These are phyloP conservation scores for Archocentrus centrarchus DNA, from an alignment of 2,113 vertebrate genomes.

Conservation along the genomic window DNA sequence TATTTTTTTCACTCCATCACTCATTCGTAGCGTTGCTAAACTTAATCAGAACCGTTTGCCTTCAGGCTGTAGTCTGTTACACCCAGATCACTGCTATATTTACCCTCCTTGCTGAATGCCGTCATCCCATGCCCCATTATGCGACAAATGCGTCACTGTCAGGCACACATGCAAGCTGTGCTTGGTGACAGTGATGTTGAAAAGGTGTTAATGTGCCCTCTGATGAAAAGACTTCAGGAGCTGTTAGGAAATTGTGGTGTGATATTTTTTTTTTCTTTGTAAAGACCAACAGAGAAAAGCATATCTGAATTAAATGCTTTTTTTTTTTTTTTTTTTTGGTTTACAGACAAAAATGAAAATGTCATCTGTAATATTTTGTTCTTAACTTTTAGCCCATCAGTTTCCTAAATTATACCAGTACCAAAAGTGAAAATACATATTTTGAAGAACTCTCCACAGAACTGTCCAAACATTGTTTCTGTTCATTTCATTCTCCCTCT, in stretches of 20 bases:
- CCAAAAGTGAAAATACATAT: background rate
- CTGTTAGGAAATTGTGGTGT: conserved; percentile 14
- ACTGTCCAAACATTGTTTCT: background rate
- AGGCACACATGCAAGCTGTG: conserved; percentile 43
- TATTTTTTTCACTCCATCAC: background rate
- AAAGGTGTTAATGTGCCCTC: conserved; percentile 54
- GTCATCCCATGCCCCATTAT: conserved; percentile 33
- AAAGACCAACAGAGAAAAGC: background rate
- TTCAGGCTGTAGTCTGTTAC: conserved; percentile 15
- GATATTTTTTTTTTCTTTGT: background rate
- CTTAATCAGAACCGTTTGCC: conserved; percentile 15
- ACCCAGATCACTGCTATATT: conserved; percentile 46
- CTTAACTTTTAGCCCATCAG: background rate
- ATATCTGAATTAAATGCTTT: background rate
- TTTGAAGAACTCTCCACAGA: background rate
- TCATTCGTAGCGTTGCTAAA: conserved; percentile 16
- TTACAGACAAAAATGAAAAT: background rate
- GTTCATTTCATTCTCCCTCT: conserved; percentile 9
- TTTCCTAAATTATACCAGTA: background rate
- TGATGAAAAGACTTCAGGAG: conserved; percentile 34
- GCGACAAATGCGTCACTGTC: conserved; percentile 50
- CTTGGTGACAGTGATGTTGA: conserved; percentile 35
- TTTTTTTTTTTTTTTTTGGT: background rate
- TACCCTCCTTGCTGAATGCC: conserved; percentile 36
- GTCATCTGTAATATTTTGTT: background rate